Conservation (phyloP, 1,140 invertebrate genomes). For the Nixonia krombeini region DNA sequence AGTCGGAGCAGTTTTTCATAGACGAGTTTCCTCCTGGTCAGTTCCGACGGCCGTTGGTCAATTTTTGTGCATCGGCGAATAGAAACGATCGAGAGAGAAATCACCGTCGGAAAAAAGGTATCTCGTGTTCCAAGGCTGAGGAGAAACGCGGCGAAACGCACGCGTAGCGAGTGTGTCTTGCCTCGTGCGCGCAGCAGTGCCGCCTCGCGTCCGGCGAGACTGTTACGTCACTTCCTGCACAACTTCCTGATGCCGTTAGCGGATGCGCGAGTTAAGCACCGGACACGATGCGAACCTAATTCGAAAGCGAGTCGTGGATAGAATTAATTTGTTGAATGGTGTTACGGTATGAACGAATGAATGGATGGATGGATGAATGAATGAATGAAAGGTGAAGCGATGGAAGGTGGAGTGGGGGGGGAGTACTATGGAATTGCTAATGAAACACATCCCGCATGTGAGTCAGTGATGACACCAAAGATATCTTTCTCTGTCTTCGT, state of each 20-base stretch:
- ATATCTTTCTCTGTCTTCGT: too few relatives aligned
- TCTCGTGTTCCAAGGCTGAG: too few relatives aligned
- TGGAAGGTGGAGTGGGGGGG: background rate
- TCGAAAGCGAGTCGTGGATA: slow-evolving; percentile 39
- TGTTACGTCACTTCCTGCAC: slow-evolving; percentile 51
- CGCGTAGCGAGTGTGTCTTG: slow-evolving; percentile 6
- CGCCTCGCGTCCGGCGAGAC: slow-evolving; percentile 41
- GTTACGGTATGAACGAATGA: slow-evolving; percentile 40
- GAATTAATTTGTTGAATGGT: slow-evolving; percentile 42
- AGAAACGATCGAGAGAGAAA: background rate
- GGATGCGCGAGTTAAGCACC: slow-evolving; percentile 54
- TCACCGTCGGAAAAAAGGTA: too few relatives aligned
- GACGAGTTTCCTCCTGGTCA: too few relatives aligned
- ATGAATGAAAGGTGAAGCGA: background rate
- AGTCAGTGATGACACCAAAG: slow-evolving; percentile 34
- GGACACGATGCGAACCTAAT: slow-evolving; percentile 43
- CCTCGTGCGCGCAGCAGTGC: slow-evolving; percentile 16
- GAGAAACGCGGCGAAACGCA: too few relatives aligned
- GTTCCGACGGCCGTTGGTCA: too few relatives aligned
- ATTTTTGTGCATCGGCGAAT: background rate
- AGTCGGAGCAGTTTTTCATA: background rate
- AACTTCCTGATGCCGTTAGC: slow-evolving; percentile 58
- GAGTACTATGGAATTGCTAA: slow-evolving; percentile 44
- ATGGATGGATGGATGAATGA: background rate
- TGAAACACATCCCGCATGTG: slow-evolving; percentile 42